These are phyloP conservation scores for Nothobranchius furzeri DNA, from an alignment of 2,113 vertebrate species.

Conservation along the genomic window DNA sequence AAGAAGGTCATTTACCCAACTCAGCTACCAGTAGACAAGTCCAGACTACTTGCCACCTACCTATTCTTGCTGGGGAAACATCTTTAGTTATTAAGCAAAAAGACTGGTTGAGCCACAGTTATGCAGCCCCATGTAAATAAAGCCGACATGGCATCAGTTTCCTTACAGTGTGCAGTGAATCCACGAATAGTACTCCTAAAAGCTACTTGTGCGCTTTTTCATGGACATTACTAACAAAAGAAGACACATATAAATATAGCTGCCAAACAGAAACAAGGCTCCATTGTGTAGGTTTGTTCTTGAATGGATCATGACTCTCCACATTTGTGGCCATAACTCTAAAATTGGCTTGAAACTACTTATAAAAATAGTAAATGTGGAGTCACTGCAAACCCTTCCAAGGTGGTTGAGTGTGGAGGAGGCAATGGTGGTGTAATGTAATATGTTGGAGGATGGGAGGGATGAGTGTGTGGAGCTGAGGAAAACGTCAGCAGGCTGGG, in stretches of 20 bases:
- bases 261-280: not conserved
- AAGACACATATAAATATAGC: not conserved
- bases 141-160: not conserved
- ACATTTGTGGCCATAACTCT: conserved; percentile 13
- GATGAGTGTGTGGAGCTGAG: conserved; percentile 32
- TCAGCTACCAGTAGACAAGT: conserved; percentile 7
- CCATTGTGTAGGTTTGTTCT: conserved; percentile 5
- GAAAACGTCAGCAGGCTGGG: conserved; percentile 3
- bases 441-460: conserved; percentile 44
- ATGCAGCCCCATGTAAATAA: not conserved
- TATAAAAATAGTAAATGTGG: conserved; percentile 47
- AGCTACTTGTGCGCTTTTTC: not conserved
- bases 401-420: conserved; percentile 27
- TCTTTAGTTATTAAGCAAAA: not conserved
- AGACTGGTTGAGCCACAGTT: not conserved
- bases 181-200: not conserved
- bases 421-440: conserved; percentile 58
- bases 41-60: conserved; percentile 8
- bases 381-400: conserved; percentile 29
- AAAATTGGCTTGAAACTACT: conserved; percentile 9
- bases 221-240: not conserved
- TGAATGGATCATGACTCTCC: conserved; percentile 13
- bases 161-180: not conserved
- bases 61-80: not conserved
- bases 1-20: not conserved